Base-by-base conservation (phyloP, 2,797 vertebrate species). In the Hoplostethus atlanticus region DNA sequence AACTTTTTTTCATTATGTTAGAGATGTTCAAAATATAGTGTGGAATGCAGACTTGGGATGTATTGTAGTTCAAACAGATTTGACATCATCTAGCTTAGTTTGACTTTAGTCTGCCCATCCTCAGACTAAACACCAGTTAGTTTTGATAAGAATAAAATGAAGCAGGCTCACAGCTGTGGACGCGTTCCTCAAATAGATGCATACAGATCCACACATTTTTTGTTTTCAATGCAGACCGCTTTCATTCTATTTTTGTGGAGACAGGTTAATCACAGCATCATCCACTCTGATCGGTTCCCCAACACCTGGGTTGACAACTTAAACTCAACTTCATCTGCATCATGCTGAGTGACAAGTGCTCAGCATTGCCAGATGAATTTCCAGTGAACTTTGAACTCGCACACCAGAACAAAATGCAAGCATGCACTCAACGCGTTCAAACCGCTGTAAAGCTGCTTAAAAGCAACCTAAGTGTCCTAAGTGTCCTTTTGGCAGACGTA, bases 271-370 rank as follows among this genome's bases (percentile, higher is more conserved):
- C 48, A 16, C 31, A 50, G 4, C 51, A n/a, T 61, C 46, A 25
- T 71, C 54, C 17, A 57, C 42, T 42, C 16, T 54, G 58, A 63
- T 67, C 44, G 52, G 36, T 64, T 71, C 6, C 25, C 9, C n/a
- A 17, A 68, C 40, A 64, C 28, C 52, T 53, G 21, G 15, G 40
- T n/a, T 71, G 55, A 71, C 13, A 77, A 64, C 28, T 63, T 59
- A 61, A 73, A 71, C 36, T 66, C 52, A 63, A n/a, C 38, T 17
- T 61, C 30, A 63, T 75, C 72, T 58, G 16, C 50, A 51, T 71
- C 71, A 74, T 36, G 55, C 67, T 72, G 65, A 71, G 9, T 73
- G 79, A 81, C 82, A 76, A 42, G 76, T 30, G 4, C 16, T 73
- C 66, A 71, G 28, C 4, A 15, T 13, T 7, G 58, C 36, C 47